Evolutionary conservation across 2,888 invertebrate genomes (phyloP), one percentile per base, ranked within the genome.

Genomic region (Hirtodrosophila alboralis): DNA sequence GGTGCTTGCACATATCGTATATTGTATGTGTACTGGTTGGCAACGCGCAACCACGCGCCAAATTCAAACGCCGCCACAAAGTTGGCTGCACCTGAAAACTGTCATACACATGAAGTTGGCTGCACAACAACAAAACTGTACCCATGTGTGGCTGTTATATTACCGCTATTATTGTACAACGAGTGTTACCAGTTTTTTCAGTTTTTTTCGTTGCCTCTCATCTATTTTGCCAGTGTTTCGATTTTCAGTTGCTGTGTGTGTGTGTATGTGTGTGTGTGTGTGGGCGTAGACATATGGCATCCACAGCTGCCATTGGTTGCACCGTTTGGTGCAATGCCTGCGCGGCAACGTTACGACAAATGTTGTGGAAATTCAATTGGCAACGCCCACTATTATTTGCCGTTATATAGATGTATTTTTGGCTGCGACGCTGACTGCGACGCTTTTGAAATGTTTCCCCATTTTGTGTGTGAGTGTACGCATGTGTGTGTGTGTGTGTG

Each of bases 291-390:
- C 57, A n/a, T 49, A 57, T 28, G 27, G 6, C 26, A 48, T 74
- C 72, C 72, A 74, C 70, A 61, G 14, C 43, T 61, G 38, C 18
- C 13, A 72, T 72, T 72, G 75, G 72, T 23, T 30, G 38, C 7
- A 28, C 4, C 16, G 18, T 14, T 6, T n/a, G n/a, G n/a, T n/a
- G n/a, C n/a, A n/a, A n/a, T n/a, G n/a, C n/a, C n/a, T n/a, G n/a
- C n/a, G n/a, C n/a, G 45, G 38, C 30, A 38, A 27, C 34, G 51
- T 37, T 54, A 68, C 74, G 70, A 51, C 62, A 53, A 65, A 43
- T 62, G 45, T 51, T 28, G 40, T 38, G n/a, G n/a, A n/a, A 58
- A 30, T 28, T 12, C 13, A 18, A 47, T 60, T 33, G 53, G 49
- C 38, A 36, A 71, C 71, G 74, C 71, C 74, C 41, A 4, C 6